Percentiles rank a stretch among this genome's conserved stretches.
Conservation (phyloP, 2,113 vertebrate genomes). For the Oncorhynchus kisutch region DNA sequence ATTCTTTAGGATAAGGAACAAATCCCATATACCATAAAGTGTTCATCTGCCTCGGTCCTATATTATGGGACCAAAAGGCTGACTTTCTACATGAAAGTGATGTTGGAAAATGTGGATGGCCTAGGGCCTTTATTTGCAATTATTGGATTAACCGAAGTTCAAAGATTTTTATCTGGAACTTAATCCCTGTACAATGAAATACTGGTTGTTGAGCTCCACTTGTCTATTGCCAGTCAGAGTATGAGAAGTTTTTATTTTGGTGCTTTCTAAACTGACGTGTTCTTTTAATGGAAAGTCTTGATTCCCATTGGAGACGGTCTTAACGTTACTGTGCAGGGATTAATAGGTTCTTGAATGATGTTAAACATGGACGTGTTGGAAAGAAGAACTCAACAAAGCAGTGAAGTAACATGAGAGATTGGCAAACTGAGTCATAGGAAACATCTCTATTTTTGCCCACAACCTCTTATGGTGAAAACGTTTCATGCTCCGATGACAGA, state of each 20-base stretch:
- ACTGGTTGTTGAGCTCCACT: neutral
- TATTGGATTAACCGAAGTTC: neutral
- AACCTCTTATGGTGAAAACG: conserved; percentile 21
- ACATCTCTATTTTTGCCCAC: neutral
- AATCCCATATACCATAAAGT: too few species aligned
- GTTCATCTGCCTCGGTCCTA: neutral
- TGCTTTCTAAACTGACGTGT: neutral
- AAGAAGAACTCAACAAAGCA: neutral
- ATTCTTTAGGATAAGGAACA: too few species aligned
- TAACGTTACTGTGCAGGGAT: neutral
- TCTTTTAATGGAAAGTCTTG: neutral
- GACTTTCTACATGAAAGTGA: neutral
- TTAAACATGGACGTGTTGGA: neutral
- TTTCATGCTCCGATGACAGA: conserved; percentile 13
- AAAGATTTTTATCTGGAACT: too few species aligned
- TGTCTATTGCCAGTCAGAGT: neutral
- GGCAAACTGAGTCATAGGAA: conserved; percentile 27
- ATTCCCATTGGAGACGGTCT: neutral
- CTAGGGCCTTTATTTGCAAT: conserved; percentile 1
- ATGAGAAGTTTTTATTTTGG: neutral
- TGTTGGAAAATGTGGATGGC: conserved; percentile 1
- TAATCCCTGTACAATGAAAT: neutral
- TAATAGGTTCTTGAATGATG: neutral
- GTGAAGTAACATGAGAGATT: neutral
- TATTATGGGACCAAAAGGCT: neutral